phyloP scores from a whole-genome alignment of 2,113 vertebrate species.

The Zingel zingel region DNA sequence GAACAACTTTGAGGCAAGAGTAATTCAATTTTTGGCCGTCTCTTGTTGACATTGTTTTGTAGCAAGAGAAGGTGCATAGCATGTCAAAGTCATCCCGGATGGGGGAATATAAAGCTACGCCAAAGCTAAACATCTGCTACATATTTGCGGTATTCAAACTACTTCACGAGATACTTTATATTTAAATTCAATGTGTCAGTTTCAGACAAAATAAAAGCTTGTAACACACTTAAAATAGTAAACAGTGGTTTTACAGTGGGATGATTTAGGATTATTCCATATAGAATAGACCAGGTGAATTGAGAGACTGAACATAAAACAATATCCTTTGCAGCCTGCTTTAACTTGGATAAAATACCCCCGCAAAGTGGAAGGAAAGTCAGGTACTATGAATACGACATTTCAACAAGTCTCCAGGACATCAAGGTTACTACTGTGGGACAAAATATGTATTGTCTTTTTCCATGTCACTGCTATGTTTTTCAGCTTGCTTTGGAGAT shows the following conservation, averaged over 20 bases:
- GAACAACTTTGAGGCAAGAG: not conserved
- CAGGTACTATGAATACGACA: not conserved
- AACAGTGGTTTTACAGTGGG: not conserved
- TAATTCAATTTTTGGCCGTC: not conserved
- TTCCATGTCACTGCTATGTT: not conserved
- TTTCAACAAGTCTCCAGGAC: not conserved
- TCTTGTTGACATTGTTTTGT: not conserved
- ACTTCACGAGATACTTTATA: not conserved
- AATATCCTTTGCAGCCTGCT: not conserved
- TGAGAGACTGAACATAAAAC: not conserved
- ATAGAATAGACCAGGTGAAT: not conserved
- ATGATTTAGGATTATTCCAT: not conserved
- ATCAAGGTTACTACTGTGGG: not conserved
- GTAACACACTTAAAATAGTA: not conserved
- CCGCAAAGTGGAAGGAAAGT: not conserved
- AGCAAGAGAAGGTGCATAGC: not conserved
- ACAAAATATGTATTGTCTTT: not conserved
- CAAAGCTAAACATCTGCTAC: not conserved
- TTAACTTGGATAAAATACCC: not conserved
- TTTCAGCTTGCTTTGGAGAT: not conserved
- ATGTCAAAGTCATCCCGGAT: not conserved
- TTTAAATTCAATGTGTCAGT: not conserved
- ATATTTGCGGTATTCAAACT: not conserved
- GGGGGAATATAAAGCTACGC: not conserved
- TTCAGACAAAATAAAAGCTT: not conserved